Evolutionary conservation across 2,113 vertebrate species (phyloP).

Genomic region (Cathartes aura): DNA sequence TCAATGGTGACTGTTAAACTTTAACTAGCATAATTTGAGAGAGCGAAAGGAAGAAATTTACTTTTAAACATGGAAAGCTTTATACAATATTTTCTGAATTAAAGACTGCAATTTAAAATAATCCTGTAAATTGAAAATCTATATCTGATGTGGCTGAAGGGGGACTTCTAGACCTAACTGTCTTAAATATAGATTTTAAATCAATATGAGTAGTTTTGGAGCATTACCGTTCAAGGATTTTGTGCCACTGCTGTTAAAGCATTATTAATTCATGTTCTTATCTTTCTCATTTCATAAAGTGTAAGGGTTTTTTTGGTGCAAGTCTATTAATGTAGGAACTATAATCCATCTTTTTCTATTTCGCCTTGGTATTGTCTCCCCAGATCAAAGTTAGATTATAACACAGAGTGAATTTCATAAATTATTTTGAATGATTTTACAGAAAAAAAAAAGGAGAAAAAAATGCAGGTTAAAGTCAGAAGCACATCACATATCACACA

Average conservation of each 20-base stretch:
- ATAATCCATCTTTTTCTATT: constrained; percentile 59
- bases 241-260: constrained; percentile 46
- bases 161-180: constrained; percentile 29
- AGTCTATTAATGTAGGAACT: constrained; percentile 47
- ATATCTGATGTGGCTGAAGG: constrained; percentile 51
- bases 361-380: constrained; percentile 13
- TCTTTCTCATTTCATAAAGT: constrained; percentile 57
- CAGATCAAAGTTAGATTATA: constrained; percentile 56
- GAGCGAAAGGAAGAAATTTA: neutral
- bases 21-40: neutral
- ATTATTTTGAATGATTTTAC: constrained; percentile 49
- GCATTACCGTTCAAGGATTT: constrained; percentile 51
- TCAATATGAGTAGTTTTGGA: constrained; percentile 54
- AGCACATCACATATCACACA: neutral
- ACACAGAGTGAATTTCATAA: constrained; percentile 52
- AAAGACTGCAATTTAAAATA: constrained; percentile 35
- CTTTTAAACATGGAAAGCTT: neutral
- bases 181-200: constrained; percentile 66
- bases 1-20: neutral
- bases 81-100: constrained; percentile 37
- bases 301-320: neutral
- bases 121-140: constrained; percentile 63
- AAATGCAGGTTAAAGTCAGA: constrained; percentile 31
- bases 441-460: neutral
- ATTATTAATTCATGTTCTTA: constrained; percentile 68